Evolutionary conservation across 2,888 invertebrate species (phyloP).

Genomic region (Nudaria mundana): DNA sequence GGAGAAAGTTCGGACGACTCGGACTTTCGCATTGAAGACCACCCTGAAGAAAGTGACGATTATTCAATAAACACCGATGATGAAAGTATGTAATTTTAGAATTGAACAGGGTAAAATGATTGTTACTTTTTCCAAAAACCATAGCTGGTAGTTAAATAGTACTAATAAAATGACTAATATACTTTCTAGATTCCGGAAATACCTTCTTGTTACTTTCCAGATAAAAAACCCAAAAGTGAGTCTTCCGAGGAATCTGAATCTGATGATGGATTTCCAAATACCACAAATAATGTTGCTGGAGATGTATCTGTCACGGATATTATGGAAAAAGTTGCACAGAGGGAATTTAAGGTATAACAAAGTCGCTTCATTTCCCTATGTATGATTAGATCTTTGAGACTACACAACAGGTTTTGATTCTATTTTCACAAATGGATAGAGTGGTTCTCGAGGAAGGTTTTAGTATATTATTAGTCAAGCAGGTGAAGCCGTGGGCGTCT

Average conservation of each 20-base stretch:
- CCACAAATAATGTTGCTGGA: conserved; percentile 60
- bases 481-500: no score
- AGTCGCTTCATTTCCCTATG: no score
- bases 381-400: no score
- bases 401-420: no score
- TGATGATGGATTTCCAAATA: conserved; percentile 56
- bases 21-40: conserved; percentile 95
- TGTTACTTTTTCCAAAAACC: no score
- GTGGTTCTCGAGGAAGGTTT: no score
- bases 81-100: conserved; percentile 64
- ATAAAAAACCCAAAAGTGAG: conserved; percentile 47
- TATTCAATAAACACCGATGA: conserved; percentile 86
- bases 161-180: no score
- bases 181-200: no score
- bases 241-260: conserved; percentile 69
- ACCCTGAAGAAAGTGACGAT: conserved; percentile 89
- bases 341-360: conserved; percentile 74
- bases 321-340: conserved; percentile 62
- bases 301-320: conserved; percentile 63
- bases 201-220: conserved; percentile 30
- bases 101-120: no score
- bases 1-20: conserved; percentile 97
- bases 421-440: no score
- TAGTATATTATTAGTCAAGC: no score
- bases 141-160: no score